Conservation (phyloP, 2,888 invertebrate genomes). For the Hedya salicella region DNA sequence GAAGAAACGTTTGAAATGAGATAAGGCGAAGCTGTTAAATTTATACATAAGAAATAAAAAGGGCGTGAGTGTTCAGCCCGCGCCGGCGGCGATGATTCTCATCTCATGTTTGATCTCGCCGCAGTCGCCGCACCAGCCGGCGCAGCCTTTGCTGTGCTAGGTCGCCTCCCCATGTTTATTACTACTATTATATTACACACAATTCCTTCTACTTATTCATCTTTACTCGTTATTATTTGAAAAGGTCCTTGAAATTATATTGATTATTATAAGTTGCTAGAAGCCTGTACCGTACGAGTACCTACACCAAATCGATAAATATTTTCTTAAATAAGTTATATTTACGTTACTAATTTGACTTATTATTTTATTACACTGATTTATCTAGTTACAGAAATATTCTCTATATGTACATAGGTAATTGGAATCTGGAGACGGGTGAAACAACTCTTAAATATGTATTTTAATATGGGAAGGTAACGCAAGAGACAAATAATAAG, state of each 20-base stretch:
- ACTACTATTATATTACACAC: constrained; percentile 50
- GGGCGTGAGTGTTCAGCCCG: constrained; percentile 62
- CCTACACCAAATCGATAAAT: too few species aligned
- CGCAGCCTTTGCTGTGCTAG: constrained; percentile 58
- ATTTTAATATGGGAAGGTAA: too few species aligned
- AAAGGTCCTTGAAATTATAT: background rate
- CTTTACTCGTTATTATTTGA: background rate
- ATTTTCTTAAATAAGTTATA: too few species aligned
- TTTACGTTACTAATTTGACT: too few species aligned
- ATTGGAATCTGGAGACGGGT: too few species aligned
- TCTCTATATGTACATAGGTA: too few species aligned
- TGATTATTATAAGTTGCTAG: too few species aligned
- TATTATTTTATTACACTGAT: too few species aligned
- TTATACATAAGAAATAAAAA: constrained; percentile 67
- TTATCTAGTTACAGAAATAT: too few species aligned
- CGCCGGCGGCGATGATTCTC: constrained; percentile 69
- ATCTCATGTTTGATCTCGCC: constrained; percentile 77
- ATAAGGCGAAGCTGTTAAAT: constrained; percentile 70
- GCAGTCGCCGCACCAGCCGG: constrained; percentile 56
- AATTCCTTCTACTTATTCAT: background rate
- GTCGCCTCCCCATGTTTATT: constrained; percentile 62
- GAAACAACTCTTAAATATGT: too few species aligned
- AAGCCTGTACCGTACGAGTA: too few species aligned
- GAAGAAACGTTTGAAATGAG: constrained; percentile 50
- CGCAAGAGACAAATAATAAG: too few species aligned